A percentile compares a stretch with the other conserved stretches of the same genome.
These are phyloP conservation scores for Agrochola macilenta DNA, from an alignment of 2,888 invertebrate species.

Conservation along the genomic window DNA sequence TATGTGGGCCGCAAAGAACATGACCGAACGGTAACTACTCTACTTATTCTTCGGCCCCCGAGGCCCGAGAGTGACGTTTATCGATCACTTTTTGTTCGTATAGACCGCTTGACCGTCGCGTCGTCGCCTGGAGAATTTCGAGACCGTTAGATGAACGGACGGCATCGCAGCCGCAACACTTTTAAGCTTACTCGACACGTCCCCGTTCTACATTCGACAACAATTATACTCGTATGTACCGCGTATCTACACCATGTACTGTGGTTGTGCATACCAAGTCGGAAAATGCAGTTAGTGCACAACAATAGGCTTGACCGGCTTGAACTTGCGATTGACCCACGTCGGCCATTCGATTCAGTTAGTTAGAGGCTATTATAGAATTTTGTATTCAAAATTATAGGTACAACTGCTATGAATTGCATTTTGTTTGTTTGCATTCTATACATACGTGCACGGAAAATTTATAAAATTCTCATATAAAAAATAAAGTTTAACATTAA, in stretches of 20 bases:
- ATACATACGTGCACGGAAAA: neutral
- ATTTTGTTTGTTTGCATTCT: neutral
- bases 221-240: constrained; percentile 58
- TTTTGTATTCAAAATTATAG: neutral
- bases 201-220: constrained; percentile 68
- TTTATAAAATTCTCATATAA: neutral
- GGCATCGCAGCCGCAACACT: constrained; percentile 63
- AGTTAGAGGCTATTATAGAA: neutral
- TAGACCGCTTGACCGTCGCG: constrained; percentile 50
- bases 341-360: neutral
- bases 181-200: constrained; percentile 69
- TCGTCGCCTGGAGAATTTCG: constrained; percentile 64
- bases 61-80: constrained; percentile 59
- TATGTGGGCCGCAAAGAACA: constrained; percentile 32
- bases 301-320: constrained; percentile 46
- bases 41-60: constrained; percentile 45
- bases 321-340: constrained; percentile 25
- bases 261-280: constrained; percentile 48
- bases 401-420: neutral
- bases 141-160: constrained; percentile 84
- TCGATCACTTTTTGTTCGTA: constrained; percentile 74
- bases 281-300: constrained; percentile 56
- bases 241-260: constrained; percentile 29
- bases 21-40: constrained; percentile 45
- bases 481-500: neutral